phyloP scores from a whole-genome alignment of 2,888 invertebrate species.

The Pollenia amentaria region DNA sequence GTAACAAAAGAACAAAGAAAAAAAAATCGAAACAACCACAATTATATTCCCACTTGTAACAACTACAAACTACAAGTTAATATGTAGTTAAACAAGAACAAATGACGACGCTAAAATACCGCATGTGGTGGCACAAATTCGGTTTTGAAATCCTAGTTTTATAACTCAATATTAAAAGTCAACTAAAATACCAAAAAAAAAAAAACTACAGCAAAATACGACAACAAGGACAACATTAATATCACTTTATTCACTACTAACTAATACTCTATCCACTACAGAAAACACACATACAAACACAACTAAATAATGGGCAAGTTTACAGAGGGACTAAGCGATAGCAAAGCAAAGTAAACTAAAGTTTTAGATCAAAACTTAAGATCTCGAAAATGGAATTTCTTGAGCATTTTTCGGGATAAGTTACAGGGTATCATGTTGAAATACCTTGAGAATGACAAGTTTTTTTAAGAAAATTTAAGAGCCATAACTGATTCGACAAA shows the following conservation, averaged over 20 bases:
- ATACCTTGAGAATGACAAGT: too few species aligned
- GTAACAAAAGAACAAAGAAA: conserved; percentile 33
- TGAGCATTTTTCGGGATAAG: too few species aligned
- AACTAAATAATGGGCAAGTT: too few species aligned
- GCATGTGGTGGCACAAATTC: conserved; percentile 59
- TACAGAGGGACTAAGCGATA: too few species aligned
- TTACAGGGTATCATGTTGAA: too few species aligned
- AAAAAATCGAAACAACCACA: conserved; percentile 32
- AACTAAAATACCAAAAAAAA: conserved; percentile 11
- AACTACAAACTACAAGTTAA: conserved; percentile 32
- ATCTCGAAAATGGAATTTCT: too few species aligned
- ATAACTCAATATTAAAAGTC: conserved; percentile 17
- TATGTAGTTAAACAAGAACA: conserved; percentile 26
- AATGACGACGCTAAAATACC: conserved; percentile 60
- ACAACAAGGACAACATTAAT: conserved; percentile 22
- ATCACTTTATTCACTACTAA: background rate
- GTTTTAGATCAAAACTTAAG: too few species aligned
- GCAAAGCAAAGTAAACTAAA: too few species aligned
- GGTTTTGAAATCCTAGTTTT: conserved; percentile 63
- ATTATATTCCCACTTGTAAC: background rate
- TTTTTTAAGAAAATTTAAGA: too few species aligned
- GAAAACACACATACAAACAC: background rate
- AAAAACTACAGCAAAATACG: background rate
- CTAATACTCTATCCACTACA: background rate
- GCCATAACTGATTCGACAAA: too few species aligned